Evolutionary conservation across 2,888 invertebrate genomes (phyloP).

Genomic region (Colostygia pectinataria): DNA sequence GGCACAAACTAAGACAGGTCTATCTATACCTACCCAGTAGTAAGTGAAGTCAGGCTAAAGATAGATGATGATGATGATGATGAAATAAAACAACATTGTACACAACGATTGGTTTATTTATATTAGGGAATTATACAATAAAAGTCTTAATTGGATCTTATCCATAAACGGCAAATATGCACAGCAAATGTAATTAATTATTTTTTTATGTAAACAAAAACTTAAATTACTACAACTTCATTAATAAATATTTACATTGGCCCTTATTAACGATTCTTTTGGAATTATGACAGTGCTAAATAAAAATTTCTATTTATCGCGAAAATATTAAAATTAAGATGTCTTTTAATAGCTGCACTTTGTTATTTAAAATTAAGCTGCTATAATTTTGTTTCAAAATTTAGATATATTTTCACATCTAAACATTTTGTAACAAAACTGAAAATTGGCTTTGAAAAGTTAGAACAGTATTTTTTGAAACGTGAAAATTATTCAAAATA

Average conservation of each 20-base stretch:
- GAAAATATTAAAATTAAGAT: neutral
- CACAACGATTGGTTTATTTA: constrained; percentile 76
- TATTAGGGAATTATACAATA: constrained; percentile 78
- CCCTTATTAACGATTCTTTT: constrained; percentile 55
- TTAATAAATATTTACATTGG: constrained; percentile 68
- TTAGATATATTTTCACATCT: too few relatives aligned
- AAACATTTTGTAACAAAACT: too few relatives aligned
- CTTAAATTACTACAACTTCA: constrained; percentile 46
- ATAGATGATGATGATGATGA: neutral
- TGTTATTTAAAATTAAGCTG: too few relatives aligned
- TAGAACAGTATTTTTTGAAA: too few relatives aligned
- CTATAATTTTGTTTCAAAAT: neutral
- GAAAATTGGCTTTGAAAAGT: too few relatives aligned
- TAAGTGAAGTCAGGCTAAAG: too few relatives aligned
- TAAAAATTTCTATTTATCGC: constrained; percentile 8
- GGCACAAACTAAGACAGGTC: too few relatives aligned
- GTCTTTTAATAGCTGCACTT: neutral
- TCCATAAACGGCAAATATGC: constrained; percentile 78
- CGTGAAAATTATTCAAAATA: constrained; percentile 2
- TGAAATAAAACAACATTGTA: constrained; percentile 51
- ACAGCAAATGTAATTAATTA: constrained; percentile 60
- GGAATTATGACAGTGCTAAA: constrained; percentile 21
- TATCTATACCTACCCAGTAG: too few relatives aligned
- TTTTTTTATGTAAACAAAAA: constrained; percentile 48
- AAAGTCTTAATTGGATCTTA: constrained; percentile 80